Evolutionary conservation across 2,888 invertebrate genomes (phyloP).

Genomic region (Dermolepida albohirtum): DNA sequence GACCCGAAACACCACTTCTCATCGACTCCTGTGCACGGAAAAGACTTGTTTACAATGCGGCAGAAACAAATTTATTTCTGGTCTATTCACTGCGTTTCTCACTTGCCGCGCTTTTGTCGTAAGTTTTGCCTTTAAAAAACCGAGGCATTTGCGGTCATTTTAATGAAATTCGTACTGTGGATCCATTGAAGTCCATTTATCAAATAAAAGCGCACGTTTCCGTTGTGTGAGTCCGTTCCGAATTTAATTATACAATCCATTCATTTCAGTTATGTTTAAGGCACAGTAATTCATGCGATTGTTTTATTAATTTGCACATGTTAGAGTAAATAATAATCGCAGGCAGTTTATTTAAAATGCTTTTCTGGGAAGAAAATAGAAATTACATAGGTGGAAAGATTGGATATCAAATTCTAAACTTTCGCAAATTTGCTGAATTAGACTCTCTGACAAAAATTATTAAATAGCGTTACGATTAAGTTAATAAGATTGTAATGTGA

Average conservation of each 20-base stretch:
- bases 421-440: too few species aligned
- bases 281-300: too few species aligned
- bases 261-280: not conserved
- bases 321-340: too few species aligned
- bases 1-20: conserved; percentile 27
- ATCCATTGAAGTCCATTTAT: conserved; percentile 27
- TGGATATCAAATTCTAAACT: too few species aligned
- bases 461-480: too few species aligned
- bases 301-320: too few species aligned
- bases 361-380: too few species aligned
- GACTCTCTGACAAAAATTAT: too few species aligned
- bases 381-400: too few species aligned
- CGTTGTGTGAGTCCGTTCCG: not conserved
- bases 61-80: conserved; percentile 24
- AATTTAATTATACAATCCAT: conserved; percentile 22
- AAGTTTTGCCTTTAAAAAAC: conserved; percentile 18
- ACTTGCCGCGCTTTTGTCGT: conserved; percentile 13
- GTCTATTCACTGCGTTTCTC: conserved; percentile 4
- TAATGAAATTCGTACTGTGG: conserved; percentile 15
- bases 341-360: too few species aligned
- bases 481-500: too few species aligned
- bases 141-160: conserved; percentile 23
- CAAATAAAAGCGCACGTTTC: conserved; percentile 10
- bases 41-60: conserved; percentile 30
- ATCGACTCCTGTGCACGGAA: conserved; percentile 13